Conservation (phyloP, 2,888 invertebrate genomes). For the Lasius platythorax region DNA sequence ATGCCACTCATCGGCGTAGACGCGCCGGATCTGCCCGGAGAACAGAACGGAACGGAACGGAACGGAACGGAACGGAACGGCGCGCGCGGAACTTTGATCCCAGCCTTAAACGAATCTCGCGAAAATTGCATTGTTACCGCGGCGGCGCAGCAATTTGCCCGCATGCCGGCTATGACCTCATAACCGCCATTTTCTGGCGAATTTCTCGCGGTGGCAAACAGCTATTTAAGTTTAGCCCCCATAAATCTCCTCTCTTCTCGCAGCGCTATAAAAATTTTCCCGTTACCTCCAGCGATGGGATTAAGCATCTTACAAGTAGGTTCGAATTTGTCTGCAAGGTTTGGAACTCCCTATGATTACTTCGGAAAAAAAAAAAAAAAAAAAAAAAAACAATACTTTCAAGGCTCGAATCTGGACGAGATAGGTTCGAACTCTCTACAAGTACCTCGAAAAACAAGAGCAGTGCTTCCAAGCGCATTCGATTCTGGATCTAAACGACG, state of each 20-base stretch:
- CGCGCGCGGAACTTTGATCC: constrained; percentile 44
- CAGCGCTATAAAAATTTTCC: constrained; percentile 25
- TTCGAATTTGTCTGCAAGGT: no score
- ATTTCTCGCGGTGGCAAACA: constrained; percentile 37
- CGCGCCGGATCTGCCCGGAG: constrained; percentile 22
- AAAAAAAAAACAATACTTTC: no score
- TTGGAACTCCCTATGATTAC: no score
- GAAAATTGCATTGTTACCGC: constrained; percentile 51
- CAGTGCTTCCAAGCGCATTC: no score
- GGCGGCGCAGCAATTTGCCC: constrained; percentile 54
- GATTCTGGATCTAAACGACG: no score
- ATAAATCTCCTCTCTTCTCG: constrained; percentile 33
- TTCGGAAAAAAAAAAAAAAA: no score
- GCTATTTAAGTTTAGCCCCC: constrained; percentile 42
- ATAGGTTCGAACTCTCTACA: no score
- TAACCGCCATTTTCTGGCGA: constrained; percentile 32
- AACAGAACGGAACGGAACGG: constrained; percentile 4
- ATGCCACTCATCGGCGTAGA: constrained; percentile 54
- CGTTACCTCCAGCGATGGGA: neutral
- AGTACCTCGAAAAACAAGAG: no score
- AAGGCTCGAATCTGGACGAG: no score
- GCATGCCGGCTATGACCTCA: constrained; percentile 21
- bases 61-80: neutral
- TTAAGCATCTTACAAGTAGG: no score
- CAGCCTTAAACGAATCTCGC: constrained; percentile 40